A percentile compares a stretch with the other conserved stretches of the same genome.
phyloP scores from a whole-genome alignment of 2,113 vertebrate species.

The Dascyllus trimaculatus region DNA sequence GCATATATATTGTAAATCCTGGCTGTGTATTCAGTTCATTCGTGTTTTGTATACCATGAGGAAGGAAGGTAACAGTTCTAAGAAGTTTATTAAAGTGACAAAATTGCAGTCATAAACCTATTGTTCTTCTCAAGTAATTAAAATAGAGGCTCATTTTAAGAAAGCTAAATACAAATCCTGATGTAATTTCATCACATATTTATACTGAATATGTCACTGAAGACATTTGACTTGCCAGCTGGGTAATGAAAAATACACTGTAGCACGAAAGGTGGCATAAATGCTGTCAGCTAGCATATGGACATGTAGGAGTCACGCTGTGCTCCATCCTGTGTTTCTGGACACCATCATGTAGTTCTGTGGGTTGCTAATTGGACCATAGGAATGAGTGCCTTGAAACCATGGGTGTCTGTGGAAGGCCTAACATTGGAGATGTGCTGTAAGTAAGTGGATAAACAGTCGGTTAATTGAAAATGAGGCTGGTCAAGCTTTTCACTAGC shows the following conservation, averaged over 20 bases:
- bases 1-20: too few relatives aligned
- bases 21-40: background rate
- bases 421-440: constrained; percentile 59
- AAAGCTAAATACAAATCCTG: background rate
- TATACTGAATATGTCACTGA: background rate
- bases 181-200: background rate
- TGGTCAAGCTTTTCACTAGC: constrained; percentile 38
- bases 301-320: constrained; percentile 68
- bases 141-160: background rate
- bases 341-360: constrained; percentile 70
- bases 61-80: background rate
- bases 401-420: constrained; percentile 65
- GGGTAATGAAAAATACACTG: constrained; percentile 40
- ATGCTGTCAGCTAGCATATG: constrained; percentile 63
- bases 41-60: background rate
- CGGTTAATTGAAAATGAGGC: constrained; percentile 44
- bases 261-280: constrained; percentile 40
- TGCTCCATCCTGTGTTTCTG: constrained; percentile 70
- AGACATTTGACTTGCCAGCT: constrained; percentile 42
- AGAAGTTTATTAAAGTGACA: background rate
- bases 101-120: background rate
- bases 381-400: constrained; percentile 69
- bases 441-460: constrained; percentile 66
- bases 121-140: background rate
- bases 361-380: constrained; percentile 75